Evolutionary conservation across 2,797 vertebrate species (phyloP), one percentile per base, ranked within the genome.

Genomic region (Rousettus madagascariensis): DNA sequence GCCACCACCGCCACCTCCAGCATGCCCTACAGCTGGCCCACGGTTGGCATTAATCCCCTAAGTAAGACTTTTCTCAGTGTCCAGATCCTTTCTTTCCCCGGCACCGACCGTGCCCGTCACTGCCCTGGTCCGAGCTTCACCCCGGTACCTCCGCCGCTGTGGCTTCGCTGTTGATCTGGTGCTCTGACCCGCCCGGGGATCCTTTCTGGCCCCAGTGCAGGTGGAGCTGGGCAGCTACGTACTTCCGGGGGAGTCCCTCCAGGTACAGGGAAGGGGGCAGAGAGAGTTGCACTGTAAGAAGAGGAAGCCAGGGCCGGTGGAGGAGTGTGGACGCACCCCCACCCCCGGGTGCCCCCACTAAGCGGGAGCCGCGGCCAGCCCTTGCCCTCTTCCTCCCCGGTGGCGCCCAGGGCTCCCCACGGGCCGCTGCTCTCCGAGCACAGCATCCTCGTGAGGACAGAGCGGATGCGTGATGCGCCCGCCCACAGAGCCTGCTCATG

Each of bases 191-290:
- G 0, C 94, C 94, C 0, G 92, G 46, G 28, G 69, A 89, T 0
- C 98, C 98, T 0, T 98, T 98, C 63, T 98, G 98, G 26, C 99
- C 99, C 99, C 99, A 99, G 97, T 99, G 99, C 75, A 99, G 98
- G 94, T 99, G 99, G 77, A 99, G 98, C 97, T 99, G 99, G 0
- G 97, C 98, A 0, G 99, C 99, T 0, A 98, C 98, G 38, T 98
- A 99, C 71, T 98, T 97, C 92, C 84, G 98, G 19, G 99, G 98
- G 86, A 99, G 97, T 41, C 99, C 99, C 5, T n/a, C 91, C 2
- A 99, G 92, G 5, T 97, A 97, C 98, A 99, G 98, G 96, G 98
- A 98, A 0, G 98, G 96, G 0, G 99, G 99, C 86, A 99, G 97
- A 0, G 98, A 98, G 87, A 99, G 98, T 75, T 98, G 97, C 68